Evolutionary conservation across 2,113 vertebrate species (phyloP), one percentile per base, ranked within the genome.

Genomic region (Arenaria interpres): DNA sequence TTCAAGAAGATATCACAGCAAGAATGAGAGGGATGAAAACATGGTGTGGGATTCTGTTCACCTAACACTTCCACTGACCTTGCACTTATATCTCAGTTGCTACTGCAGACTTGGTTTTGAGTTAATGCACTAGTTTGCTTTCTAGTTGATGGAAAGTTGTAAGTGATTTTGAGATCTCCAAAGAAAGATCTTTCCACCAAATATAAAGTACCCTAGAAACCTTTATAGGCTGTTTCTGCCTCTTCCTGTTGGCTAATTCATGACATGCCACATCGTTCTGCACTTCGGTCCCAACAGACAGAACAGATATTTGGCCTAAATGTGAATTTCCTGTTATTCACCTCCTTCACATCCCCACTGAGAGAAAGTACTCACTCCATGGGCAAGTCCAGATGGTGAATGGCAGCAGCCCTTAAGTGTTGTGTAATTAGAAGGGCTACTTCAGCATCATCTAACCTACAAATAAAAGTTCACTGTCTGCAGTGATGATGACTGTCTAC

Each of bases 241-340:
- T 62, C 30, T 57, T 60, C 23, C 20, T 32, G 6, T 45, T 80
- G n/a, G 17, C 17, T 11, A n/a, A 25, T 69, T 85, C 35, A 24
- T 17, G n/a, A n/a, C 21, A 32, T 28, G 9, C 8, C 0, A 0
- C 45, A 20, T 7, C 54, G n/a, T 79, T 66, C 32, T 51, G 12
- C 10, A 46, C 10, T 81, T 80, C 53, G 69, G 32, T 11, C 9
- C 10, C 14, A 88, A 62, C 30, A 28, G 53, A 51, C 5, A 78
- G 30, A 82, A 41, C 2, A 48, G 9, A 4, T 57, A 53, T 79
- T 63, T 79, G 22, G 24, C 28, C 37, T 63, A 75, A 82, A 66
- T 22, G 9, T 63, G 32, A 82, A 3, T 11, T 53, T 88, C 66
- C 35, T 37, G 22, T 45, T 30, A 23, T 35, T 71, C 19, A 21